Evolutionary conservation across 1,140 invertebrate genomes (phyloP).

Genomic region (Chionoecetes opilio): DNA sequence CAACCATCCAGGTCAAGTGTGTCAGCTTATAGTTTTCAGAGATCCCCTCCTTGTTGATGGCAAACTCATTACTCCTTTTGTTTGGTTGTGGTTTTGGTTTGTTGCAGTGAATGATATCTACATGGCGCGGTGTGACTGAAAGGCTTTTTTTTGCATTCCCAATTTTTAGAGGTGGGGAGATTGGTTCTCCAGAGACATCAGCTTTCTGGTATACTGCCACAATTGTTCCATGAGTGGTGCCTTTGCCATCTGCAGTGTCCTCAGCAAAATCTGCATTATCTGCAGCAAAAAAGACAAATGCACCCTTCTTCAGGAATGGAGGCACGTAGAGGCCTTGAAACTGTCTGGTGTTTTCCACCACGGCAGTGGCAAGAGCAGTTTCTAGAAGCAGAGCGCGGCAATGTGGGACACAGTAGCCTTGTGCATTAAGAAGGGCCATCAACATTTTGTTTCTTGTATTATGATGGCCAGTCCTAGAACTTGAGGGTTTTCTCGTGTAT

Average conservation of each 20-base stretch:
- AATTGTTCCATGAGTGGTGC: too few species aligned
- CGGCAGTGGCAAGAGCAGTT: conserved; percentile 79
- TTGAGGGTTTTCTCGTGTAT: conserved; percentile 62
- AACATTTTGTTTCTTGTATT: too few species aligned
- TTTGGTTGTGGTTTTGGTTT: too few species aligned
- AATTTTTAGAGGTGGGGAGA: not conserved
- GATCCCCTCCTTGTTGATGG: too few species aligned
- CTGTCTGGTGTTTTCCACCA: conserved; percentile 73
- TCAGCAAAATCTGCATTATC: conserved; percentile 81
- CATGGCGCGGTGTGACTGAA: conserved; percentile 43
- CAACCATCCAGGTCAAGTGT: conserved; percentile 60
- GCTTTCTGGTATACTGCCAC: too few species aligned
- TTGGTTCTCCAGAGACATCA: conserved; percentile 63
- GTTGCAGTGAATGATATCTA: too few species aligned
- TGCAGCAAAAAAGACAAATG: too few species aligned
- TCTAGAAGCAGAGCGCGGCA: conserved; percentile 66
- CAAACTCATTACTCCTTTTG: conserved; percentile 36
- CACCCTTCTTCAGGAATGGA: too few species aligned
- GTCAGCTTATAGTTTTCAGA: not conserved
- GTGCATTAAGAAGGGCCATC: conserved; percentile 76
- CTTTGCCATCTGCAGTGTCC: too few species aligned
- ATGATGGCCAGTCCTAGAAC: conserved; percentile 71
- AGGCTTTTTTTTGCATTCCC: conserved; percentile 52
- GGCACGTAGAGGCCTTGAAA: conserved; percentile 76
- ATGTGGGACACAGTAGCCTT: conserved; percentile 63